Evolutionary conservation across 2,113 vertebrate genomes (phyloP).

Genomic region (Cottus gobio): DNA sequence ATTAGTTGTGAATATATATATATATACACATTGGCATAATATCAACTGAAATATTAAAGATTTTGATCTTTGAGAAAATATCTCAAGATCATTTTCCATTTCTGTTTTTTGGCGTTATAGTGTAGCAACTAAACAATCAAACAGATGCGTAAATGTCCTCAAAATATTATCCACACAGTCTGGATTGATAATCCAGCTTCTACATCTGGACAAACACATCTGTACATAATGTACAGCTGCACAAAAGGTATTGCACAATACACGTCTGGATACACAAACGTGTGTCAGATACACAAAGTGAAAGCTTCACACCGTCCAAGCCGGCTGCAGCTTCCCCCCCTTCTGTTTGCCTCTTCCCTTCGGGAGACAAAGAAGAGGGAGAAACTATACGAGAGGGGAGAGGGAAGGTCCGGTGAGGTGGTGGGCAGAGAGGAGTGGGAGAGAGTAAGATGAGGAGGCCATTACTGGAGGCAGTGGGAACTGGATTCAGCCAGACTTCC

Average conservation of each 20-base stretch:
- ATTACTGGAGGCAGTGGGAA: constrained; percentile 63
- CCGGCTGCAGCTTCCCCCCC: not conserved
- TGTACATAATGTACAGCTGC: not conserved
- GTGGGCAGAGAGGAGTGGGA: constrained; percentile 16
- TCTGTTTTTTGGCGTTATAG: not conserved
- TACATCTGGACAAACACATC: not conserved
- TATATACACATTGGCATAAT: too few relatives aligned
- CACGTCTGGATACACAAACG: not conserved
- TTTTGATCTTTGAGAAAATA: not conserved
- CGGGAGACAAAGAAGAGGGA: not conserved
- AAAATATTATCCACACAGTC: not conserved
- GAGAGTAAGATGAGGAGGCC: constrained; percentile 45
- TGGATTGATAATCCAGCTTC: not conserved
- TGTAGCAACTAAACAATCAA: not conserved
- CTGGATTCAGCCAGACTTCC: constrained; percentile 79
- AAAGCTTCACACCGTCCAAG: not conserved
- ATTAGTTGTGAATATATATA: not conserved
- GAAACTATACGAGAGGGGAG: not conserved
- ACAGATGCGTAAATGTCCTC: not conserved
- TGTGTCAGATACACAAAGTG: not conserved
- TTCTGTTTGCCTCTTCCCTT: not conserved
- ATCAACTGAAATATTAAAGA: not conserved
- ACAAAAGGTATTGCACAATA: not conserved
- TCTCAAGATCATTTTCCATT: not conserved
- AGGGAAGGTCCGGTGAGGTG: not conserved